phyloP scores from a whole-genome alignment of 2,797 vertebrate genomes.

The Chromis chromis region DNA sequence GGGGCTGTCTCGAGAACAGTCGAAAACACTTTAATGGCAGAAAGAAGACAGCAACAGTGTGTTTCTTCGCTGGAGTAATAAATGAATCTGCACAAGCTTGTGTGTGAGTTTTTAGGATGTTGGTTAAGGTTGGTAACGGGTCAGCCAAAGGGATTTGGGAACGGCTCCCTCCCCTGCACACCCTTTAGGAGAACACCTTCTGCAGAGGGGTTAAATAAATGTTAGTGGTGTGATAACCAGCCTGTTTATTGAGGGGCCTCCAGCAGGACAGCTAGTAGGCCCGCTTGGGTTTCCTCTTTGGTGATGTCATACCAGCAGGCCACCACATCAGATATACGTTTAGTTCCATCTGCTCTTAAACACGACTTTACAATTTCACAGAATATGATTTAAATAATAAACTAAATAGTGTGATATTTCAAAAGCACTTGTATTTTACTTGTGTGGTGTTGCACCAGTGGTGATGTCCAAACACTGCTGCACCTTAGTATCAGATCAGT shows the following conservation, averaged over 20 bases:
- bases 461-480: too few relatives aligned
- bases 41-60: conserved; percentile 34
- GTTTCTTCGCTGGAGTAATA: conserved; percentile 5
- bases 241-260: conserved; percentile 92
- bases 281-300: conserved; percentile 82
- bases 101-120: conserved; percentile 18
- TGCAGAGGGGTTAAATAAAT: conserved; percentile 99
- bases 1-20: conserved; percentile 38
- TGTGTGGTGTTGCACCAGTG: too few relatives aligned
- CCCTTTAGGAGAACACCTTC: conserved; percentile 81
- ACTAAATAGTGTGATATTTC: neutral
- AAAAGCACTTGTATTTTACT: neutral
- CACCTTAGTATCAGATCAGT: neutral
- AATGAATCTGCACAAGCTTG: conserved; percentile 26
- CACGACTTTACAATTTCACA: neutral
- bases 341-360: conserved; percentile 14
- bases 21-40: conserved; percentile 37
- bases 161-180: conserved; percentile 72
- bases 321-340: conserved; percentile 33
- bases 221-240: conserved; percentile 99
- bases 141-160: conserved; percentile 83
- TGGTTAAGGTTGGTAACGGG: conserved; percentile 80
- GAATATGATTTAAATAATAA: neutral
- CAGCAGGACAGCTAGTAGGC: conserved; percentile 73
- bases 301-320: conserved; percentile 72